These are phyloP conservation scores for Gymnoscopelus braueri DNA, from an alignment of 2,797 vertebrate species.

Conservation along the genomic window DNA sequence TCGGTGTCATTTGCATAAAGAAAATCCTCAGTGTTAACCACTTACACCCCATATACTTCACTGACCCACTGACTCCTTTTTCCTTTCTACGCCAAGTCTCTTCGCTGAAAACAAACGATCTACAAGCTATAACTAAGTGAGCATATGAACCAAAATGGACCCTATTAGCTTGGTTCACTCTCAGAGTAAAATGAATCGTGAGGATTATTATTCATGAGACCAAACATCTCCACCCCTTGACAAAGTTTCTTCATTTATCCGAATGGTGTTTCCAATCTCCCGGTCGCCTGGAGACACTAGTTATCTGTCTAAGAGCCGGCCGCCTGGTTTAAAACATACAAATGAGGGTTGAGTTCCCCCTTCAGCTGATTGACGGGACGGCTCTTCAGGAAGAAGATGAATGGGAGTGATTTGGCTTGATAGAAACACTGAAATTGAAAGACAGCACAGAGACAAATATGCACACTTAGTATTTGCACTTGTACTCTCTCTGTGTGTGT, in stretches of 20 bases:
- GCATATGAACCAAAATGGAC: too few species aligned
- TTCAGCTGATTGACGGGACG: not conserved
- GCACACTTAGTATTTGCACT: not conserved
- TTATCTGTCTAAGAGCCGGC: conserved; percentile 1
- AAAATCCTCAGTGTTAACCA: too few species aligned
- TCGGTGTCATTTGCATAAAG: not conserved
- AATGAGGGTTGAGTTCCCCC: not conserved
- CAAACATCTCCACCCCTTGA: conserved; percentile 22
- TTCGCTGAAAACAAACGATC: too few species aligned
- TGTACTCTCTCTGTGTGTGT: not conserved
- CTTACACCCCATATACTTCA: too few species aligned
- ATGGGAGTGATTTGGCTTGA: not conserved
- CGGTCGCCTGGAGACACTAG: conserved; percentile 3
- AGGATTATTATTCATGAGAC: conserved; percentile 14
- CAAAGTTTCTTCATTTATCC: conserved; percentile 9
- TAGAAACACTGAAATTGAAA: not conserved
- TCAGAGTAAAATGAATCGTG: not conserved
- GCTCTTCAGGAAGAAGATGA: not conserved
- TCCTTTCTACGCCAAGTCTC: too few species aligned
- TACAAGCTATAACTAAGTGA: too few species aligned
- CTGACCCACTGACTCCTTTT: too few species aligned
- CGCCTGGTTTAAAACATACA: not conserved
- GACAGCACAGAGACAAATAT: not conserved
- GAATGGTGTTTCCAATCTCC: conserved; percentile 2
- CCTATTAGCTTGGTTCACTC: not conserved